Evolutionary conservation across 2,797 vertebrate genomes (phyloP).

Genomic region (Danio tinwini): DNA sequence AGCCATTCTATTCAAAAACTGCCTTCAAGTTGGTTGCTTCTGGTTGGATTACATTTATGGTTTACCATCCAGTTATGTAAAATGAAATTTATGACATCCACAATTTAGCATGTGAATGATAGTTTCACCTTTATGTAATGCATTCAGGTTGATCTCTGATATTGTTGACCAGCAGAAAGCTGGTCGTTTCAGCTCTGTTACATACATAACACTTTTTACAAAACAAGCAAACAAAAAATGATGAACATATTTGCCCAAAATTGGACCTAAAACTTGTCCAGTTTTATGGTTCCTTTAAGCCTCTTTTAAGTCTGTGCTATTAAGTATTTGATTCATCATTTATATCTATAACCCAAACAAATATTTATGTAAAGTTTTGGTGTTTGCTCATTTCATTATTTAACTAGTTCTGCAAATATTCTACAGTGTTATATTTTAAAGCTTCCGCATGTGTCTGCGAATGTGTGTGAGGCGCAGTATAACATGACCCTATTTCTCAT

Average conservation of each 20-base stretch:
- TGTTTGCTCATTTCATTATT: constrained; percentile 1
- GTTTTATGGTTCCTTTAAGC: neutral
- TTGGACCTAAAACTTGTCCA: neutral
- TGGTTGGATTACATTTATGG: too few relatives aligned
- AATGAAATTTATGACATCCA: too few relatives aligned
- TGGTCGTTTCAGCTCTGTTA: too few relatives aligned
- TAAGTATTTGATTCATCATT: neutral
- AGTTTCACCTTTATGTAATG: too few relatives aligned
- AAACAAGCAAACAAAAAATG: too few relatives aligned
- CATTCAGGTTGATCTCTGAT: too few relatives aligned
- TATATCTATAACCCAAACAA: neutral
- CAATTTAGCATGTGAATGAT: too few relatives aligned
- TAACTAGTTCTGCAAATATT: neutral
- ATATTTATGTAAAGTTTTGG: neutral
- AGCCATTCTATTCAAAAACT: too few relatives aligned
- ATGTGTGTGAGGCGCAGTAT: constrained; percentile 1
- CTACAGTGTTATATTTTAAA: neutral
- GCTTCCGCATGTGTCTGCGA: constrained; percentile 5
- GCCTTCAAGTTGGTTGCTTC: too few relatives aligned
- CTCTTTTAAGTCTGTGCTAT: neutral
- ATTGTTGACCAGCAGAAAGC: neutral
- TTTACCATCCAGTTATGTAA: too few relatives aligned
- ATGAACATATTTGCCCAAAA: too few relatives aligned
- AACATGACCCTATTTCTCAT: constrained; percentile 31
- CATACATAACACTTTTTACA: too few relatives aligned